A percentile compares a stretch with the other conserved stretches of the same genome.
These are phyloP conservation scores for Augochlorella aurata DNA, from an alignment of 2,888 invertebrate genomes.

Conservation along the genomic window DNA sequence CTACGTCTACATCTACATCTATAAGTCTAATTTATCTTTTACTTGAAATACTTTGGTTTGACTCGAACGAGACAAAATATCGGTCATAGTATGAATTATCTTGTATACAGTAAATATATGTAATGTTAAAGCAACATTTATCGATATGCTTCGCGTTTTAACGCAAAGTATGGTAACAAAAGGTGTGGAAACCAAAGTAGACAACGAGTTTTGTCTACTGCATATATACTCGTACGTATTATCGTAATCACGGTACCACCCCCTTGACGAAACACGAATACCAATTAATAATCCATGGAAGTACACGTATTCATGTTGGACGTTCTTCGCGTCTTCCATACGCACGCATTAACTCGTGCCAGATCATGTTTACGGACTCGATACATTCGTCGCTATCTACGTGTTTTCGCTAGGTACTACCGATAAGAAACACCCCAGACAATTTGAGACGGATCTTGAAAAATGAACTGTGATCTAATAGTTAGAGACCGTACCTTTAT, in stretches of 20 bases:
- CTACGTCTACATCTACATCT: neutral
- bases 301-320: conserved; percentile 23
- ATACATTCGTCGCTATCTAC: conserved; percentile 11
- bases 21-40: conserved; percentile 48
- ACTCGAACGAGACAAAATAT: conserved; percentile 70
- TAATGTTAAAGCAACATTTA: conserved; percentile 71
- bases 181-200: neutral
- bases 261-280: conserved; percentile 19
- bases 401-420: conserved; percentile 21
- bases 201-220: conserved; percentile 5
- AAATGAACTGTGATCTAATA: conserved; percentile 63
- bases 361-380: conserved; percentile 22
- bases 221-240: neutral
- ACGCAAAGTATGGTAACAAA: conserved; percentile 17
- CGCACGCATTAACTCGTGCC: conserved; percentile 25
- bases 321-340: conserved; percentile 43
- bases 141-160: conserved; percentile 61
- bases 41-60: conserved; percentile 63
- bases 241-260: conserved; percentile 14
- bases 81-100: conserved; percentile 72
- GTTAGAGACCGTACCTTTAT: conserved; percentile 39
- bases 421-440: conserved; percentile 9
- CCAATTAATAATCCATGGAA: conserved; percentile 1
- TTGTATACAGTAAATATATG: conserved; percentile 78
- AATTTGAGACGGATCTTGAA: conserved; percentile 23